Conservation (phyloP, 1,140 invertebrate genomes). For the Pemphigus obesinymphae region DNA sequence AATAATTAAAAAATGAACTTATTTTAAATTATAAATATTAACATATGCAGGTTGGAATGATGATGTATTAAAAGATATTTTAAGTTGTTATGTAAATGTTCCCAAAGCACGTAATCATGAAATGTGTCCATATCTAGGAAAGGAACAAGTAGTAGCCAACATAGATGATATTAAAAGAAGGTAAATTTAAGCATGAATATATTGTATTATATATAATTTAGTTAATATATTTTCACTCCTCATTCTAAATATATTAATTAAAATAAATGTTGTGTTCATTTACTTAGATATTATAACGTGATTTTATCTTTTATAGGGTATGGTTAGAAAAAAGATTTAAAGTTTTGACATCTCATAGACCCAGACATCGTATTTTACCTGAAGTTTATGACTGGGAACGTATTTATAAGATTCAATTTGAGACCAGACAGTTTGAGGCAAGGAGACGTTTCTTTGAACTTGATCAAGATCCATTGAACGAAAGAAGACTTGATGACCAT, state of each 20-base stretch:
- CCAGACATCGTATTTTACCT: constrained; percentile 43
- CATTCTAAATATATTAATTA: constrained; percentile 54
- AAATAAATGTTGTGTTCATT: background rate
- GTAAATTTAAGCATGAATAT: constrained; percentile 53
- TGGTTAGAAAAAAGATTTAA: constrained; percentile 26
- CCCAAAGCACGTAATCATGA: constrained; percentile 62
- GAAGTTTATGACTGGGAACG: constrained; percentile 48
- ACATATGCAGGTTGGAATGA: constrained; percentile 67
- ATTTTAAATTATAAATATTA: background rate
- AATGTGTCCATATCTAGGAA: constrained; percentile 68
- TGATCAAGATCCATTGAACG: constrained; percentile 45
- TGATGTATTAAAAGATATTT: constrained; percentile 65
- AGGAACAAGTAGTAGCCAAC: constrained; percentile 60
- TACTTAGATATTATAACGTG: background rate
- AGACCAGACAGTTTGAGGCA: constrained; percentile 45
- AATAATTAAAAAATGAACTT: background rate
- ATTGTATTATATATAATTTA: background rate
- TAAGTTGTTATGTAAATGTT: constrained; percentile 70
- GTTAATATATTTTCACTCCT: background rate
- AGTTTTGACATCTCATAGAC: constrained; percentile 42
- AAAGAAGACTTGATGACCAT: constrained; percentile 42
- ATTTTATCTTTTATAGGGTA: constrained; percentile 59
- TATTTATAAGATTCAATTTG: constrained; percentile 48
- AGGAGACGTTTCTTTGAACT: constrained; percentile 46
- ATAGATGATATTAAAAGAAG: constrained; percentile 64